A percentile compares a stretch with the other conserved stretches of the same genome.
phyloP scores from a whole-genome alignment of 2,113 vertebrate genomes.

The Etheostoma cragini region DNA sequence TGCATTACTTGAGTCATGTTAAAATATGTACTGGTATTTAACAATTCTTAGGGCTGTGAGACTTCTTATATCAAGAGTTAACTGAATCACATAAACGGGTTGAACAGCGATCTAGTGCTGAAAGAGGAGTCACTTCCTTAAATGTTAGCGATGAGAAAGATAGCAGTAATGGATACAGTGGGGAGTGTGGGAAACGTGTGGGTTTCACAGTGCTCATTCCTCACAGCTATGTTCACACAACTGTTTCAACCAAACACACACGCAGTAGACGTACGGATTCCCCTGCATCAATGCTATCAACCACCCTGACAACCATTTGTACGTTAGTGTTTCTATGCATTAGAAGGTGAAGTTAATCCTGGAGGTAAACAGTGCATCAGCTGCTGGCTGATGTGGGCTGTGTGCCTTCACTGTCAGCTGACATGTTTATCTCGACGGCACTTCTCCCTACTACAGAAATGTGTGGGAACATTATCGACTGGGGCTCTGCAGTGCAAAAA shows the following conservation, averaged over 20 bases:
- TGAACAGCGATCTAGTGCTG: not conserved
- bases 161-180: not conserved
- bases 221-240: not conserved
- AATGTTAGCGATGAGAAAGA: not conserved
- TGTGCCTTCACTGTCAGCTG: slow-evolving; percentile 56
- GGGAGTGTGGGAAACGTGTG: slow-evolving; percentile 1
- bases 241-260: not conserved
- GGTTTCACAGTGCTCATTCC: not conserved
- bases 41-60: not conserved
- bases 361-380: not conserved
- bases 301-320: not conserved
- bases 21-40: not conserved
- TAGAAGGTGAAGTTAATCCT: not conserved
- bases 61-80: not conserved
- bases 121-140: slow-evolving; percentile 8
- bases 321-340: not conserved
- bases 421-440: slow-evolving; percentile 42
- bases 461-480: slow-evolving; percentile 49
- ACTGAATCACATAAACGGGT: not conserved
- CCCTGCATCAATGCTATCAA: not conserved
- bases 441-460: slow-evolving; percentile 11
- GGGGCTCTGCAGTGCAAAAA: not conserved
- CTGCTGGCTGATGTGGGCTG: not conserved
- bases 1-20: not conserved
- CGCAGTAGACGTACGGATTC: no score